phyloP scores from a whole-genome alignment of 1,140 invertebrate species.

The Saxidomus purpurata region DNA sequence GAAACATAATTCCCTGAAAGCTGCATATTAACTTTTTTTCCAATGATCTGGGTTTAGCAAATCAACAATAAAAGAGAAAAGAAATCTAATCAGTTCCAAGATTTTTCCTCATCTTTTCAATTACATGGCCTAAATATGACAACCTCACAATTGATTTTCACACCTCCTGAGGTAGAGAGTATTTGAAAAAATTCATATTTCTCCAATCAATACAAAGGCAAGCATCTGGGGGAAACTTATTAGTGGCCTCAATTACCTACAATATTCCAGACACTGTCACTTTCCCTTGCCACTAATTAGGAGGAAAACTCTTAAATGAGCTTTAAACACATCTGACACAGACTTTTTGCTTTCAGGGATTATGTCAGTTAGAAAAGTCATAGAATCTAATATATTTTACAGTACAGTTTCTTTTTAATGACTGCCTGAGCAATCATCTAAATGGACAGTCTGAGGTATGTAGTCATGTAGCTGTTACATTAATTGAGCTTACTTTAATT shows the following conservation, averaged over 20 bases:
- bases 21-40: too few species aligned
- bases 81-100: too few species aligned
- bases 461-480: too few species aligned
- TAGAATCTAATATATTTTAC: too few species aligned
- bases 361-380: too few species aligned
- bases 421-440: too few species aligned
- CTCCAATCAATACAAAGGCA: constrained; percentile 9
- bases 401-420: too few species aligned
- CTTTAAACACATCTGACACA: constrained; percentile 17
- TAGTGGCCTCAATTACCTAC: constrained; percentile 33
- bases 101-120: constrained; percentile 5
- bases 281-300: constrained; percentile 6
- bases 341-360: background rate
- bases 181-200: background rate
- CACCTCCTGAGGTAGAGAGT: constrained; percentile 23
- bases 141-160: constrained; percentile 42
- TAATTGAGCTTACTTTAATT: too few species aligned
- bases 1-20: too few species aligned
- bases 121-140: background rate
- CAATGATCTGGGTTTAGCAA: too few species aligned
- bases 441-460: too few species aligned
- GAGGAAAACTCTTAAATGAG: background rate
- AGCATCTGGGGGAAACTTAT: background rate
- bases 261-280: constrained; percentile 2
- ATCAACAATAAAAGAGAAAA: too few species aligned